These are phyloP conservation scores for Lithophane ornitopus DNA, from an alignment of 2,888 invertebrate species.

Conservation along the genomic window DNA sequence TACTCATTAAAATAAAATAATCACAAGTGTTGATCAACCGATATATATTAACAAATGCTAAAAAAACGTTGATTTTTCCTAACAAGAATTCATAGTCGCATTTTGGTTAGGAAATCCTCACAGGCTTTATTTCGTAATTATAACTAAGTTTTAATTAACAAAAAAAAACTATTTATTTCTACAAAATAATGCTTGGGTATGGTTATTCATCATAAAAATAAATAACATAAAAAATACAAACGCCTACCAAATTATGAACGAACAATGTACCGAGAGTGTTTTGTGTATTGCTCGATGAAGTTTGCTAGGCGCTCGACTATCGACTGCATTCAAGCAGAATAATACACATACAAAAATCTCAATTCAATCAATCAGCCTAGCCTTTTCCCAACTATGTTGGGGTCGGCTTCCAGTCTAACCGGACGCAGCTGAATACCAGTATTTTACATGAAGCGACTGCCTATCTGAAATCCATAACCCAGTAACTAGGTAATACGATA, in stretches of 20 bases:
- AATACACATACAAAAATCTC: not conserved
- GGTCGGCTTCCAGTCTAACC: no score
- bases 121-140: not conserved
- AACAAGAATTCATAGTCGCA: no score
- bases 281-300: slow-evolving; percentile 33
- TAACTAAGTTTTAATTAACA: not conserved
- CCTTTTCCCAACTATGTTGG: no score
- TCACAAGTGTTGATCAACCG: not conserved
- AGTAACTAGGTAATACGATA: no score
- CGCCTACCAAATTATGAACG: slow-evolving; percentile 40
- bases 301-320: slow-evolving; percentile 45
- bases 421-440: no score
- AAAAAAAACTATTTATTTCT: not conserved
- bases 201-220: not conserved
- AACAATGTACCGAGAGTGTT: slow-evolving; percentile 10
- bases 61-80: not conserved
- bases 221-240: slow-evolving; percentile 5
- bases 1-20: no score
- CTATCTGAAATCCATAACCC: no score
- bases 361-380: no score
- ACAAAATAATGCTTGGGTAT: not conserved
- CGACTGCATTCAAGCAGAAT: not conserved
- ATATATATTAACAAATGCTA: not conserved
- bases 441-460: no score
- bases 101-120: not conserved